Conservation (phyloP, 37 sponge, comb jelly and placozoan species). For the Halichondria panicea region DNA sequence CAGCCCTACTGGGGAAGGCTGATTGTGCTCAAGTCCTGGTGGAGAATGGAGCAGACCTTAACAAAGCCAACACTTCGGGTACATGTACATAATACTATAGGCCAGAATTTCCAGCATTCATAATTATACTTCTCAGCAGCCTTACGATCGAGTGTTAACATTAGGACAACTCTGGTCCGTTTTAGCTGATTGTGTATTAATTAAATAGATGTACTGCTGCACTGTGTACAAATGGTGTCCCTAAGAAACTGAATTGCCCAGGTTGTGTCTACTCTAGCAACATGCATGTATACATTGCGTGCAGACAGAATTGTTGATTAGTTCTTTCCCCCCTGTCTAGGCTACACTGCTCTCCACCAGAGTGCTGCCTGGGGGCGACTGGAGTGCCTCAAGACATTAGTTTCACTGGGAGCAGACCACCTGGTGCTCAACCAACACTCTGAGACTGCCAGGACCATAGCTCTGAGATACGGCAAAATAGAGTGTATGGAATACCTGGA, state of each 20-base stretch:
- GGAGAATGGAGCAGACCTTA: constrained; percentile 42
- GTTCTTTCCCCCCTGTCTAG: constrained; percentile 27
- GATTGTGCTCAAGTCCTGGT: constrained; percentile 24
- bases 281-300: too few species aligned
- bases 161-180: too few species aligned
- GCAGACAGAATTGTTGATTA: too few species aligned
- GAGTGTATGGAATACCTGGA: constrained; percentile 61
- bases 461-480: constrained; percentile 56
- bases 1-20: constrained; percentile 54
- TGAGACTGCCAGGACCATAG: constrained; percentile 70
- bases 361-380: constrained; percentile 77
- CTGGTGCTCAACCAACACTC: constrained; percentile 19
- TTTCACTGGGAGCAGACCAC: constrained; percentile 49
- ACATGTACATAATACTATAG: not conserved
- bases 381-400: constrained; percentile 59
- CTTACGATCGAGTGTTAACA: too few species aligned
- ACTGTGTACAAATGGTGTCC: too few species aligned
- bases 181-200: too few species aligned
- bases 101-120: not conserved
- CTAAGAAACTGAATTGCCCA: too few species aligned
- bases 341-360: constrained; percentile 73
- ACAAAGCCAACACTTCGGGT: constrained; percentile 57
- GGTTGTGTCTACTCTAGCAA: too few species aligned
- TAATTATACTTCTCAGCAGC: too few species aligned
- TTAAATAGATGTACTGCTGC: too few species aligned